A percentile compares a stretch with the other conserved stretches of the same genome.
phyloP scores from a whole-genome alignment of 2,113 vertebrate genomes.

The Trichomycterus rosablanca region DNA sequence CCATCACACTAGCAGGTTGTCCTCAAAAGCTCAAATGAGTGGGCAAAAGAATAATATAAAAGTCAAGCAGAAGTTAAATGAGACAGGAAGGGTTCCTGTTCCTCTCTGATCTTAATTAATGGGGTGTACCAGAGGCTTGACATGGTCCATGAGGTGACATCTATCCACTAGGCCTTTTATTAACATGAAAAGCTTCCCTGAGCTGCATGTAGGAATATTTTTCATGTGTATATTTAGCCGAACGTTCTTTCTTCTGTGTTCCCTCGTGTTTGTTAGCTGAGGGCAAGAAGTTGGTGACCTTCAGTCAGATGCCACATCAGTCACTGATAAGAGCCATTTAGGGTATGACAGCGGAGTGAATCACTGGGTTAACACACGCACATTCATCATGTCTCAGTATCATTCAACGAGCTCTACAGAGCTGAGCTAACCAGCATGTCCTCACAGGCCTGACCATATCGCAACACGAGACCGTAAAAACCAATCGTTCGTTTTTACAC shows the following conservation, averaged over 20 bases:
- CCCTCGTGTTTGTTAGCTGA: conserved; percentile 31
- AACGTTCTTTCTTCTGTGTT: too few relatives aligned
- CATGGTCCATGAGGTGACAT: not conserved
- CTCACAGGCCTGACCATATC: conserved; percentile 48
- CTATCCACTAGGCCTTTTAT: not conserved
- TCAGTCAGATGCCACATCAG: conserved; percentile 44
- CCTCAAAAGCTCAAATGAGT: not conserved
- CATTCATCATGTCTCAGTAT: conserved; percentile 50
- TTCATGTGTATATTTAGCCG: too few relatives aligned
- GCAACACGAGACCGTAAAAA: not conserved
- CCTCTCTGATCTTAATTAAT: too few relatives aligned
- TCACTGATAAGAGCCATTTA: conserved; percentile 57
- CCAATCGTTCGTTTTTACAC: conserved; percentile 39
- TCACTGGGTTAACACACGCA: conserved; percentile 54
- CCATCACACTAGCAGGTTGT: not conserved
- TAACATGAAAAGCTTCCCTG: too few relatives aligned
- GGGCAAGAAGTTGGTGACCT: conserved; percentile 36
- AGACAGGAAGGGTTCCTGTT: too few relatives aligned
- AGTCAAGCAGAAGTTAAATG: too few relatives aligned
- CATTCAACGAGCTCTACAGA: conserved; percentile 55
- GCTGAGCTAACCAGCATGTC: conserved; percentile 54
- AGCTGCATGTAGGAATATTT: too few relatives aligned
- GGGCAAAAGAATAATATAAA: too few relatives aligned
- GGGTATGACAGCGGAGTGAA: conserved; percentile 50
- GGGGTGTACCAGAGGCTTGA: not conserved